A percentile compares a stretch with the other conserved stretches of the same genome.
Evolutionary conservation across 37 sponge, comb jelly and placozoan species (phyloP).

Genomic region (Haliclona indistincta): DNA sequence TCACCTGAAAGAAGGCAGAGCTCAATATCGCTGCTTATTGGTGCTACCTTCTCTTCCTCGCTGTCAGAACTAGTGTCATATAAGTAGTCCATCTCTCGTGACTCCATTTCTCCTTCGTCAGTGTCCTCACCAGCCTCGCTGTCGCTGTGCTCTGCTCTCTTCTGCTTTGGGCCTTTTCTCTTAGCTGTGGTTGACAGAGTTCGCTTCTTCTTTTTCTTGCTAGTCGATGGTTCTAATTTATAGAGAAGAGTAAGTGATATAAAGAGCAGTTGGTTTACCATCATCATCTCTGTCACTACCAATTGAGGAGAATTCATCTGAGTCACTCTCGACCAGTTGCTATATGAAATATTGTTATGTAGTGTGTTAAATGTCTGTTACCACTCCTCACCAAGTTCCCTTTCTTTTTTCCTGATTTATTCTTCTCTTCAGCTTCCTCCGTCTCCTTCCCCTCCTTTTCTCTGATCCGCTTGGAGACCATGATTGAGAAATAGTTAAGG

Average conservation of each 20-base stretch:
- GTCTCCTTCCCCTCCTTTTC: slow-evolving; percentile 40
- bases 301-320: slow-evolving; percentile 18
- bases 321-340: slow-evolving; percentile 18
- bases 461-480: slow-evolving; percentile 80
- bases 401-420: slow-evolving; percentile 10
- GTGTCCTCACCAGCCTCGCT: slow-evolving; percentile 62
- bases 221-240: not conserved
- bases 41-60: slow-evolving; percentile 28
- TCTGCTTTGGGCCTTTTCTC: not conserved
- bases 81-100: slow-evolving; percentile 89
- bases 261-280: not conserved
- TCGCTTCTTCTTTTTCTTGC: not conserved
- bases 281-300: not conserved
- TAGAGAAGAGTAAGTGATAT: not conserved
- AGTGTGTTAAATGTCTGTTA: too few species aligned
- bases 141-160: not conserved
- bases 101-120: slow-evolving; percentile 85
- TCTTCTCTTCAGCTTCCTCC: slow-evolving; percentile 11
- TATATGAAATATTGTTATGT: too few species aligned
- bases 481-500: slow-evolving; percentile 83
- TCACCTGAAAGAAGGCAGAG: slow-evolving; percentile 18
- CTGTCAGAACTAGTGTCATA: slow-evolving; percentile 61
- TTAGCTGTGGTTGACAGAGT: not conserved
- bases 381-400: too few species aligned
- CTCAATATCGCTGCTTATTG: not conserved